Evolutionary conservation across 1,140 invertebrate species (phyloP).

Genomic region (Drosophila orosa): DNA sequence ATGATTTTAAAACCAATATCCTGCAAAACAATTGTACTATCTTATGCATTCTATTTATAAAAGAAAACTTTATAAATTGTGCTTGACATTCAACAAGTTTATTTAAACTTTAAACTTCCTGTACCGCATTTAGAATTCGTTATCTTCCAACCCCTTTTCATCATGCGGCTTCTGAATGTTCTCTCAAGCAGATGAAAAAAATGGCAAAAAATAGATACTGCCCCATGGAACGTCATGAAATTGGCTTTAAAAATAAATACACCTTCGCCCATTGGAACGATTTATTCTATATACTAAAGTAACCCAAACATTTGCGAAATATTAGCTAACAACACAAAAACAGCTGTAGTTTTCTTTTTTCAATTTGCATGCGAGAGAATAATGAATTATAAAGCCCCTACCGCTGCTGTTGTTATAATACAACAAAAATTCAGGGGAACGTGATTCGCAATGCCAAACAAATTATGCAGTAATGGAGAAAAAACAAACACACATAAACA

Average conservation of each 20-base stretch:
- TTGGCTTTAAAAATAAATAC: constrained; percentile 47
- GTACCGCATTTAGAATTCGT: constrained; percentile 20
- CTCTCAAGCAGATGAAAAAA: constrained; percentile 21
- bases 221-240: constrained; percentile 44
- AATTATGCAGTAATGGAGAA: constrained; percentile 46
- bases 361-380: not conserved
- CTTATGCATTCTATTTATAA: too few relatives aligned
- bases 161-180: constrained; percentile 29
- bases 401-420: constrained; percentile 63
- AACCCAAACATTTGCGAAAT: constrained; percentile 19
- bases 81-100: constrained; percentile 3
- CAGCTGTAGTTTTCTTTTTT: constrained; percentile 18
- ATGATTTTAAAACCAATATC: not conserved
- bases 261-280: not conserved
- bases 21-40: not conserved
- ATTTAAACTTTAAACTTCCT: constrained; percentile 1
- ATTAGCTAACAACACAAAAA: constrained; percentile 13
- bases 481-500: constrained; percentile 29
- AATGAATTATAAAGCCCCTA: constrained; percentile 17
- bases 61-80: not conserved
- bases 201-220: constrained; percentile 28
- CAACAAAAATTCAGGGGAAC: constrained; percentile 19
- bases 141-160: constrained; percentile 8
- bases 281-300: constrained; percentile 9
- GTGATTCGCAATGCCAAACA: constrained; percentile 37